These are phyloP conservation scores for Xyrichtys novacula DNA, from an alignment of 2,797 vertebrate species.

Conservation along the genomic window DNA sequence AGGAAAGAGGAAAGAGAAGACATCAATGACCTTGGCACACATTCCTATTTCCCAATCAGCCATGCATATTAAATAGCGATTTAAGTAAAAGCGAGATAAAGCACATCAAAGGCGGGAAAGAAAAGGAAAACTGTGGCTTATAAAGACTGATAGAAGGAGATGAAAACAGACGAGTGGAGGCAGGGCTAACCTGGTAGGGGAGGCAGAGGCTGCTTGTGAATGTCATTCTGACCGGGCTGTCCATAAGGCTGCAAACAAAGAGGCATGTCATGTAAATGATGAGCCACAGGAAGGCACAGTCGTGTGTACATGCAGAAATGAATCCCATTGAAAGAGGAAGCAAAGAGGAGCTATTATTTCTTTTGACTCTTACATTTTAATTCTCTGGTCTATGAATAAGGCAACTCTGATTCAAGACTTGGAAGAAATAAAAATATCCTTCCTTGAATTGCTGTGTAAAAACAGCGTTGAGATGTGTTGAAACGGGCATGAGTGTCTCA, in stretches of 20 bases:
- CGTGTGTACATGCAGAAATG: neutral
- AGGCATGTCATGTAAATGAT: slow-evolving; percentile 36
- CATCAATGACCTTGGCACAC: slow-evolving; percentile 8
- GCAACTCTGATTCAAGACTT: too few relatives aligned
- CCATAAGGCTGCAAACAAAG: slow-evolving; percentile 83
- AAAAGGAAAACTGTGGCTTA: neutral
- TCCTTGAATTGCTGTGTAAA: neutral
- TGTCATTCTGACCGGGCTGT: slow-evolving; percentile 86
- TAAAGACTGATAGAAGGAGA: slow-evolving; percentile 8
- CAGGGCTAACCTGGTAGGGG: slow-evolving; percentile 83
- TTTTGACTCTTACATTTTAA: neutral
- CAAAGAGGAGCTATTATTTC: slow-evolving; percentile 12
- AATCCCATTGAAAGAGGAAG: slow-evolving; percentile 10
- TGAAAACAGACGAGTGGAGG: slow-evolving; percentile 14
- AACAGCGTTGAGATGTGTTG: slow-evolving; percentile 21
- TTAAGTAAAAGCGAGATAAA: neutral
- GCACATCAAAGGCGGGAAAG: neutral
- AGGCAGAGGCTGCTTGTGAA: slow-evolving; percentile 87
- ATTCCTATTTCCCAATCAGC: slow-evolving; percentile 14
- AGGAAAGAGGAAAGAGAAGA: slow-evolving; percentile 15
- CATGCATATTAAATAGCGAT: neutral
- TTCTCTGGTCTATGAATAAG: neutral
- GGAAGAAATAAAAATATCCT: too few relatives aligned
- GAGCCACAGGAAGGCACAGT: slow-evolving; percentile 14
- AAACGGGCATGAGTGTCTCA: neutral